Percentiles rank a stretch among this genome's conserved stretches.
These are phyloP conservation scores for Peromyscus attwateri DNA, from an alignment of 2,797 vertebrate genomes.

Conservation along the genomic window DNA sequence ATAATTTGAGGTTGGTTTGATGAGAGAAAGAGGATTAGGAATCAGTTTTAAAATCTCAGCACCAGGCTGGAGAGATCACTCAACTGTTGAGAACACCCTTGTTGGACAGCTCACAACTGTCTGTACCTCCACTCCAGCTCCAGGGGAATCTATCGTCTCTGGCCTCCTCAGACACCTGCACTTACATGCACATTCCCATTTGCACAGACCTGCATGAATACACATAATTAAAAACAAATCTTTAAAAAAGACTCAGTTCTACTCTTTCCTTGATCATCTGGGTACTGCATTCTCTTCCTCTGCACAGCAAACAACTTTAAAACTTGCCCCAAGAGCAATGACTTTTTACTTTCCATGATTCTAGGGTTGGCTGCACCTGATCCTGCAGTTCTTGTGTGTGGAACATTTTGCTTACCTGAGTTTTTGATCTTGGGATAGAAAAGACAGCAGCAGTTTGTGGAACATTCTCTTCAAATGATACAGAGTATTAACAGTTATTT, in stretches of 20 bases:
- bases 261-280: constrained; percentile 4
- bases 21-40: constrained; percentile 51
- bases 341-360: constrained; percentile 39
- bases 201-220: neutral
- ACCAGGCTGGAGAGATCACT: neutral
- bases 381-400: neutral
- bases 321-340: constrained; percentile 13
- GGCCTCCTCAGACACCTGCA: neutral
- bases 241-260: neutral
- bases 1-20: neutral
- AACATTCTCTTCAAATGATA: constrained; percentile 55
- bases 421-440: constrained; percentile 27
- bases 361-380: neutral
- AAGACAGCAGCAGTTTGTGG: constrained; percentile 16
- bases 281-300: neutral
- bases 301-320: constrained; percentile 36
- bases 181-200: no score
- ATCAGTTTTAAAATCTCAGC: constrained; percentile 14
- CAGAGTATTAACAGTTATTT: constrained; percentile 44
- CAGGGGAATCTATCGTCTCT: neutral
- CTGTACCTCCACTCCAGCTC: neutral
- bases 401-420: constrained; percentile 54
- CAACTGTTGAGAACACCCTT: neutral
- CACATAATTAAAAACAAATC: neutral
- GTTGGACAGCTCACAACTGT: neutral